Evolutionary conservation across 53 echinoderm and acorn worm species (phyloP).

Genomic region (Luidia sarsii): DNA sequence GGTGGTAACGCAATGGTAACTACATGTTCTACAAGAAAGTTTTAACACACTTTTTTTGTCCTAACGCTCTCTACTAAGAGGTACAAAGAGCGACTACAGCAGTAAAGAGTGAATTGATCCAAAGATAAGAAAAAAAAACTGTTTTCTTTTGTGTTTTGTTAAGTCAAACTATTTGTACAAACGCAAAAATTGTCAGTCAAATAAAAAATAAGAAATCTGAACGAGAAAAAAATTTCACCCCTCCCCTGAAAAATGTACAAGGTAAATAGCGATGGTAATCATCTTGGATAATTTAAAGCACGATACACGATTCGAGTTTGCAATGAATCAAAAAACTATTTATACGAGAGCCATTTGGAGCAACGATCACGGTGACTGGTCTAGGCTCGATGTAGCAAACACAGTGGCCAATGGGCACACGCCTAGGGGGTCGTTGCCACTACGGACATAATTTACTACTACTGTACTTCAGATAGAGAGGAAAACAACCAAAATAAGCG

Average conservation of each 20-base stretch:
- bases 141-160: neutral
- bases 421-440: neutral
- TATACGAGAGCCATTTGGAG: slow-evolving; percentile 37
- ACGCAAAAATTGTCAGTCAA: neutral
- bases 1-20: too few species aligned
- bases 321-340: slow-evolving; percentile 8
- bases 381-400: slow-evolving; percentile 46
- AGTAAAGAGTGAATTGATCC: neutral
- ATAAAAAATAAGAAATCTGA: slow-evolving; percentile 3
- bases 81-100: neutral
- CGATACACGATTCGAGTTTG: slow-evolving; percentile 7
- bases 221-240: slow-evolving; percentile 18
- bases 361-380: slow-evolving; percentile 53
- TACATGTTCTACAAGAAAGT: slow-evolving; percentile 4
- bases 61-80: neutral
- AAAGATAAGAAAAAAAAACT: slow-evolving; percentile 1
- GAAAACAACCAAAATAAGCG: too few species aligned
- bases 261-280: slow-evolving; percentile 10
- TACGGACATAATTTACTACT: neutral
- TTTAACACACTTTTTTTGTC: neutral
- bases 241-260: slow-evolving; percentile 46
- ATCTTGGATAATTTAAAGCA: neutral
- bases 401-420: slow-evolving; percentile 19
- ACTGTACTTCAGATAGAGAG: too few species aligned
- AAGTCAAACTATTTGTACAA: slow-evolving; percentile 41